Evolutionary conservation across 2,888 invertebrate genomes (phyloP), one percentile per base, ranked within the genome.

Genomic region (Gibbula magus): DNA sequence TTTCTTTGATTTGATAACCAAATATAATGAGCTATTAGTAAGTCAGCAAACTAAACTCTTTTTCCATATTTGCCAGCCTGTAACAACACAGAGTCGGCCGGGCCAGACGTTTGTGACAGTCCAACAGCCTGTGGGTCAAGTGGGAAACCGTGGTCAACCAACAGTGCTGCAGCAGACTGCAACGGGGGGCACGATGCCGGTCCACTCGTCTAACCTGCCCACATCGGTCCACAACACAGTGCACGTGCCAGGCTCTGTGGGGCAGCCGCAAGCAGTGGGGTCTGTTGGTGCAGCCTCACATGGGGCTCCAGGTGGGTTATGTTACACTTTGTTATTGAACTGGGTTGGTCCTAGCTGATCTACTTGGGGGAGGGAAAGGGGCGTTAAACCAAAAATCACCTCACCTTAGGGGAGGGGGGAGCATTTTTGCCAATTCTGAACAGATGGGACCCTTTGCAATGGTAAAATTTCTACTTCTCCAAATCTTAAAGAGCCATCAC

Each of bases 201-300:
- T 66, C 32, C 39, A 35, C 22, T 20, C 29, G 18, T 20, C 77
- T 20, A 39, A 74, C 51, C 74, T 51, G 5, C 8, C 74, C 74
- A 35, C 45, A 22, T 51, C 74, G 20, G 45, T 52, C 18, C 74
- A 39, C 51, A 75, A 75, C 32, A 75, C 53, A 25, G 32, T 53
- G 32, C 52, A 39, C 54, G 74, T 79, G 56, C 53, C 78, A 53
- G 79, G 78, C 25, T 78, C 81, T 16, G 79, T 76, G 18, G 80
- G 80, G 20, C 83, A 83, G 52, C 77, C 80, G 45, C 80, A 78
- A 66, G 80, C 70, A 54, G 74, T 75, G 22, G 79, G 54, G n/a
- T 32, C 82, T 39, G 81, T 79, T 45, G 45, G 45, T 45, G 45
- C 45, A 10, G 5, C 45, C 10, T 45, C 45, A 13, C 45, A 45